Conservation (phyloP, 2,888 invertebrate genomes). For the Notocelia uddmanniana region DNA sequence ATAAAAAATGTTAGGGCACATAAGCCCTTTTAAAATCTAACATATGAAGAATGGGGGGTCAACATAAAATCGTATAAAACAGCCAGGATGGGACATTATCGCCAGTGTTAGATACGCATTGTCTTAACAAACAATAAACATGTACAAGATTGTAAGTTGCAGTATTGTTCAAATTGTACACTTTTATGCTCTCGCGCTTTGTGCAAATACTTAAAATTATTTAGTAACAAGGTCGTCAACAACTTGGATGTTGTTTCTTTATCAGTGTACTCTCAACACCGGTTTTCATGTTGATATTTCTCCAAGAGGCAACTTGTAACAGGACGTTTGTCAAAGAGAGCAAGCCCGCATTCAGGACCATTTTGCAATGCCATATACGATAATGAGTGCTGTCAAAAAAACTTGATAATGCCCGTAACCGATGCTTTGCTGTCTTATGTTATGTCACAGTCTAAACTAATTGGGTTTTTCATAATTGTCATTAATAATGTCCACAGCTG, state of each 20-base stretch:
- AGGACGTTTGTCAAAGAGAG: too few species aligned
- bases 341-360: too few species aligned
- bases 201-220: too few species aligned
- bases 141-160: slow-evolving; percentile 83
- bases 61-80: slow-evolving; percentile 75
- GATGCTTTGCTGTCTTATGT: too few species aligned
- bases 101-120: slow-evolving; percentile 67
- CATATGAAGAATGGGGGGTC: slow-evolving; percentile 60
- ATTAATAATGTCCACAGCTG: slow-evolving; percentile 66
- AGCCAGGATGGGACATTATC: slow-evolving; percentile 60
- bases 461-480: background rate
- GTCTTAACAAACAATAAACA: slow-evolving; percentile 69
- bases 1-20: too few species aligned
- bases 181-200: too few species aligned
- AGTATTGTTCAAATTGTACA: background rate
- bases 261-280: background rate
- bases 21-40: background rate
- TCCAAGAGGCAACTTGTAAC: too few species aligned
- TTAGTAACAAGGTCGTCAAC: too few species aligned
- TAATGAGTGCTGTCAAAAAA: too few species aligned
- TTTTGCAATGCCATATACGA: too few species aligned
- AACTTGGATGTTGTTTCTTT: background rate
- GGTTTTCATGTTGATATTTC: background rate
- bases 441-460: background rate
- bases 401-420: too few species aligned